These are phyloP conservation scores for Pyxicephalus adspersus DNA, from an alignment of 2,113 vertebrate genomes.

Conservation along the genomic window DNA sequence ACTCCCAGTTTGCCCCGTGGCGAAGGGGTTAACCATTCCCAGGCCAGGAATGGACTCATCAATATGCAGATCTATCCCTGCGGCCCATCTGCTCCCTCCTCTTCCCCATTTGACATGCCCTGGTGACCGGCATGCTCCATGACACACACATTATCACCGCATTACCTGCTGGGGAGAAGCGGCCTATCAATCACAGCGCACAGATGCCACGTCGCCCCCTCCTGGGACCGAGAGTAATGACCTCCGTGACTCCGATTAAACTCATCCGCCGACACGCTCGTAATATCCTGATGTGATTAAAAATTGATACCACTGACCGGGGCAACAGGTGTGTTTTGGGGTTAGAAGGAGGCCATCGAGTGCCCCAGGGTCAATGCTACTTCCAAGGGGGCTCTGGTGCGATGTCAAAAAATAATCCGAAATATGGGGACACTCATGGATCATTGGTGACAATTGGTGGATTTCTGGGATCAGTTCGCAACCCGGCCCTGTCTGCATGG, in stretches of 20 bases:
- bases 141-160: slow-evolving; percentile 18
- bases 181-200: slow-evolving; percentile 34
- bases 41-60: too few species aligned
- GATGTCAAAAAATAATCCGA: too few species aligned
- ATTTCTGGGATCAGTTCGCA: too few species aligned
- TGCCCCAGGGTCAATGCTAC: too few species aligned
- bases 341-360: too few species aligned
- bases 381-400: too few species aligned
- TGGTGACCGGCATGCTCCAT: slow-evolving; percentile 20
- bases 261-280: background rate
- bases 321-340: too few species aligned
- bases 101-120: background rate
- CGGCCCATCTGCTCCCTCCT: slow-evolving; percentile 7
- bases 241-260: slow-evolving; percentile 11
- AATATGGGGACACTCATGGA: too few species aligned
- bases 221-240: slow-evolving; percentile 17
- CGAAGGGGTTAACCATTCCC: too few species aligned
- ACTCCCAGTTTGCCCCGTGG: too few species aligned
- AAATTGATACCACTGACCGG: background rate
- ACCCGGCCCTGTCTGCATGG: too few species aligned
- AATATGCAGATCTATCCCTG: background rate
- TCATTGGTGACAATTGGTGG: too few species aligned
- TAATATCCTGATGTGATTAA: background rate
- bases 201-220: background rate
- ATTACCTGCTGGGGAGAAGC: slow-evolving; percentile 19